phyloP scores from a whole-genome alignment of 2,888 invertebrate genomes.

The Apodemia zela region DNA sequence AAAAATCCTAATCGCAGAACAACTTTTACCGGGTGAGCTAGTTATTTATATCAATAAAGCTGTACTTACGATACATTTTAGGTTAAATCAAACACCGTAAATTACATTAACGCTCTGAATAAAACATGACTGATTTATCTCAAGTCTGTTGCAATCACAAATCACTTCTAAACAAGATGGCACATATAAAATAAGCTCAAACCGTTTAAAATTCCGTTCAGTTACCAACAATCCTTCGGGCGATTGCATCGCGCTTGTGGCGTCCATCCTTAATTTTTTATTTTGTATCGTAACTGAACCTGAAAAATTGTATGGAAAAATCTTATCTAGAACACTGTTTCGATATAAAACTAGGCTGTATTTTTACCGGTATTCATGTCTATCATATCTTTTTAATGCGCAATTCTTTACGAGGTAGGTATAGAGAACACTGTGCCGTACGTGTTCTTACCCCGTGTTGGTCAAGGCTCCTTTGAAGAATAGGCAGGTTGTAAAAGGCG shows the following conservation, averaged over 20 bases:
- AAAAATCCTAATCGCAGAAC: too few species aligned
- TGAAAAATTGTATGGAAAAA: constrained; percentile 18
- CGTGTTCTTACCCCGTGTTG: too few species aligned
- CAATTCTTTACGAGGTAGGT: not conserved
- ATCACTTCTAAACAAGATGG: constrained; percentile 14
- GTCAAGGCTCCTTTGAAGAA: too few species aligned
- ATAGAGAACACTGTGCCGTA: too few species aligned
- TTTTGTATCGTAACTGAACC: constrained; percentile 9
- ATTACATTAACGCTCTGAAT: not conserved
- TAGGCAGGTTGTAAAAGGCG: too few species aligned
- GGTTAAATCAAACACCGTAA: not conserved
- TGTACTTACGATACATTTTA: too few species aligned
- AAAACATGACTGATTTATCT: not conserved
- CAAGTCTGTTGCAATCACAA: constrained; percentile 16
- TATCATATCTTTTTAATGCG: not conserved
- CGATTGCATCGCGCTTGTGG: constrained; percentile 22
- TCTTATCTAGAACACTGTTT: constrained; percentile 11
- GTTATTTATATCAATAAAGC: too few species aligned
- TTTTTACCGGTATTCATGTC: not conserved
- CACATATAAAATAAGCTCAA: constrained; percentile 17
- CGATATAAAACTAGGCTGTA: constrained; percentile 6
- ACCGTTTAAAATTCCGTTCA: constrained; percentile 25
- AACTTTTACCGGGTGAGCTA: too few species aligned
- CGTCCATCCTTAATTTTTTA: constrained; percentile 10
- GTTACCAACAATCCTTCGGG: constrained; percentile 21